Base-by-base conservation (phyloP, 37 sponge, comb jelly and placozoan genomes). In the Axinella damicornis region DNA sequence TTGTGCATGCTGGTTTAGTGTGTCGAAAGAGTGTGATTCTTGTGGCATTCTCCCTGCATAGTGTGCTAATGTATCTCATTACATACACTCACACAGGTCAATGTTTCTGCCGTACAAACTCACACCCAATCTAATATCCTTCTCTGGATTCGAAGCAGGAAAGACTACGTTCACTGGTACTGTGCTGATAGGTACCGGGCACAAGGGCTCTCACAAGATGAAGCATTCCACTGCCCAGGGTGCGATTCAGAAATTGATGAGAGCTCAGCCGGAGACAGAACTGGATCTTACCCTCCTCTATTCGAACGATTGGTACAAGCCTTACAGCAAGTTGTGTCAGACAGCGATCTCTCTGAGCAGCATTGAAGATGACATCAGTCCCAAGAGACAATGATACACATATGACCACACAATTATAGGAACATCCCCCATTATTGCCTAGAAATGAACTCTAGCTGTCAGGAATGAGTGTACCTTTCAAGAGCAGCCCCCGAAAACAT, bases 41-140 rank as follows among this genome's bases (percentile, higher is more conserved):
- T n/a, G n/a, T n/a, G n/a, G n/a, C n/a, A n/a, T n/a, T n/a, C n/a
- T n/a, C n/a, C n/a, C n/a, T n/a, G n/a, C n/a, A n/a, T n/a, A n/a
- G n/a, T n/a, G n/a, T n/a, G n/a, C 46, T 46, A 46, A 4, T 46
- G 4, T 46, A 46, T 46, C 46, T 46, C 9, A 46, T 9, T 46
- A 12, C 9, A 4, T 46, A 46, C 46, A 46, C n/a, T 20, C 36
- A 36, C 63, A 57, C 24, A 85, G 85, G 39, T 76, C 85, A 40
- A 75, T 75, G 58, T 75, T 84, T 62, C 79, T 86, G 13, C 86
- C 86, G 2, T 78, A 69, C 63, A 66, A 55, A 33, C 72, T 86
- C 31, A 78, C 79, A 11, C 78, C 78, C 11, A 46, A 77, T 57
- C 64, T 77, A 27, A 71, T 86, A 35, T 40, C 57, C 60, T 38